Evolutionary conservation across 2,888 invertebrate genomes (phyloP).

Genomic region (Dichetophora obliterata): DNA sequence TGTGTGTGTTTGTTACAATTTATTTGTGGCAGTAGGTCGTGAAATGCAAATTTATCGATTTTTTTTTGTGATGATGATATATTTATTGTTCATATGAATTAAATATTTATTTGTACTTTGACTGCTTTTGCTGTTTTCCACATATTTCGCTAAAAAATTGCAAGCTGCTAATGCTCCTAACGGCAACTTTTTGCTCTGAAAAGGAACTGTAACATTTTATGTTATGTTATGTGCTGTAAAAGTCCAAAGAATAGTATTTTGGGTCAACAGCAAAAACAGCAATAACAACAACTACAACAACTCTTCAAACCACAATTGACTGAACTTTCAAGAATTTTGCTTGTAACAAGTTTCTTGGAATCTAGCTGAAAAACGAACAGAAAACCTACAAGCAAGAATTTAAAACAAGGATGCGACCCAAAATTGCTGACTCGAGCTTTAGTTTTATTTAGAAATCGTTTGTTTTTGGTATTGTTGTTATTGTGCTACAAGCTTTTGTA

Average conservation of each 20-base stretch:
- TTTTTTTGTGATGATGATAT: no score
- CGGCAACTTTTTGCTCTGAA: no score
- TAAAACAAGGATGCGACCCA: neutral
- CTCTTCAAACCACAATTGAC: conserved; percentile 3
- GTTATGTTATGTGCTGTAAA: no score
- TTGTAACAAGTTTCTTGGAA: neutral
- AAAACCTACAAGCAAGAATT: neutral
- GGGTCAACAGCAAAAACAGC: neutral
- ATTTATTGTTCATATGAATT: no score
- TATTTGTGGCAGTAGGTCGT: no score
- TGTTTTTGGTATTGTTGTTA: neutral
- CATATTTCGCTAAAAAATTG: no score
- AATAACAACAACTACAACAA: neutral
- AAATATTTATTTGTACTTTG: no score
- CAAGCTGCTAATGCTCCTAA: no score
- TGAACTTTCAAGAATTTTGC: neutral
- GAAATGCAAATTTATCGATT: no score
- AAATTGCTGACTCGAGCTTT: conserved; percentile 4
- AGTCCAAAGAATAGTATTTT: neutral
- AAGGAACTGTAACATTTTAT: no score
- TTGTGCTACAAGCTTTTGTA: neutral
- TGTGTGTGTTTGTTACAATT: no score
- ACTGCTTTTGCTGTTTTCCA: no score
- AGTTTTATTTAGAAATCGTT: neutral
- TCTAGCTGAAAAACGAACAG: neutral